These are phyloP conservation scores for Brienomyrus longianalis DNA, from an alignment of 2,113 vertebrate genomes.

Conservation along the genomic window DNA sequence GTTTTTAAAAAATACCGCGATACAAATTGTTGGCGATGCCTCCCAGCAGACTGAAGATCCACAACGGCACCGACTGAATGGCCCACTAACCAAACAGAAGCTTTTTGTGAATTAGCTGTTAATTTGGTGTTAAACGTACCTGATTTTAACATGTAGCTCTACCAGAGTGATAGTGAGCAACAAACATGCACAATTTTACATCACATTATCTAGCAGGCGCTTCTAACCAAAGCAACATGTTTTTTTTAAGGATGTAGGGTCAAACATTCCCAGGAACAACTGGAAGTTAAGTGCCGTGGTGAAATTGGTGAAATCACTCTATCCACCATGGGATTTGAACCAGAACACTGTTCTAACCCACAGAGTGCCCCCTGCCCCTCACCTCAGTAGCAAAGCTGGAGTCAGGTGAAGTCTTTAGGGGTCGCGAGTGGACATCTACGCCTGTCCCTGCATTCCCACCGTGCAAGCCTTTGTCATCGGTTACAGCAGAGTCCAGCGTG, in stretches of 20 bases:
- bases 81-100: background rate
- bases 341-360: background rate
- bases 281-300: background rate
- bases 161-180: background rate
- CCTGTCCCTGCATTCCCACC: conserved; percentile 16
- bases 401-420: conserved; percentile 61
- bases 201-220: background rate
- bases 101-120: background rate
- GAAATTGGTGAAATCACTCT: background rate
- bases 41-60: background rate
- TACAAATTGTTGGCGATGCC: background rate
- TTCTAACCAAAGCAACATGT: no score
- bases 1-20: background rate
- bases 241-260: background rate
- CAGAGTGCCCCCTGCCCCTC: conserved; percentile 5
- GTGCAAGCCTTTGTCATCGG: background rate
- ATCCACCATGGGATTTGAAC: background rate
- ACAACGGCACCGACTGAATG: background rate
- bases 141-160: background rate
- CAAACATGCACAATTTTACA: background rate
- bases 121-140: background rate
- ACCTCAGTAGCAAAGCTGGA: conserved; percentile 71
- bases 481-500: conserved; percentile 27
- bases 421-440: conserved; percentile 31
- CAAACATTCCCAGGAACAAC: background rate